Evolutionary conservation across 2,888 invertebrate species (phyloP).

Genomic region (Clitarchus hookeri): DNA sequence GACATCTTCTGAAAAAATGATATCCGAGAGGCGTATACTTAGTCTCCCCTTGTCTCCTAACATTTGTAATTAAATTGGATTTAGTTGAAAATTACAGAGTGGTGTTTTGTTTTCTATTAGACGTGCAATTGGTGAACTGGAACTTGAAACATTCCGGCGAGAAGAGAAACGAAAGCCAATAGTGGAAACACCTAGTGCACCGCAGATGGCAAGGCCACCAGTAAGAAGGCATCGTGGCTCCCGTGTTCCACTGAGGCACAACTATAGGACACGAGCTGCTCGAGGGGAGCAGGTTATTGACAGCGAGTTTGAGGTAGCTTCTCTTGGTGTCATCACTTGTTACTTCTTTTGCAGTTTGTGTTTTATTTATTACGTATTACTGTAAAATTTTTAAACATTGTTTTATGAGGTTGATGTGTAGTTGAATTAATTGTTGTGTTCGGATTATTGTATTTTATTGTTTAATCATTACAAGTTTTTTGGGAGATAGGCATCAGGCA

Average conservation of each 20-base stretch:
- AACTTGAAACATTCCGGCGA: conserved; percentile 70
- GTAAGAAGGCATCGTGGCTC: conserved; percentile 46
- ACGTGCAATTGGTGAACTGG: conserved; percentile 54
- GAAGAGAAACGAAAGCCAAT: conserved; percentile 79
- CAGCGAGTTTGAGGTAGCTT: conserved; percentile 50
- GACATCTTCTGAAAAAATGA: no score
- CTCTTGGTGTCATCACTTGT: not conserved
- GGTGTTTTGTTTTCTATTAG: not conserved
- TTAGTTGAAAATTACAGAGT: not conserved
- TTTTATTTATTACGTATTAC: no score
- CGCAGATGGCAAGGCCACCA: conserved; percentile 47
- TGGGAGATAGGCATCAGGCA: no score
- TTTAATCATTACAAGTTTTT: no score
- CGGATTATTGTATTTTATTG: no score
- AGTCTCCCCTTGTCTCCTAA: no score
- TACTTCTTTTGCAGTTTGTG: no score
- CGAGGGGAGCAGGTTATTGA: conserved; percentile 53
- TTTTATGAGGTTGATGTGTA: no score
- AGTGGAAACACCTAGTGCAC: conserved; percentile 65
- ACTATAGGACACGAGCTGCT: conserved; percentile 63
- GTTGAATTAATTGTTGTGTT: no score
- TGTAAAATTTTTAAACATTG: no score
- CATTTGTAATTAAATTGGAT: not conserved
- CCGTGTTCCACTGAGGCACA: conserved; percentile 52
- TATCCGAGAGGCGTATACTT: no score